Base-by-base conservation (phyloP, 2,797 vertebrate genomes). In the Phylloscopus collybita region DNA sequence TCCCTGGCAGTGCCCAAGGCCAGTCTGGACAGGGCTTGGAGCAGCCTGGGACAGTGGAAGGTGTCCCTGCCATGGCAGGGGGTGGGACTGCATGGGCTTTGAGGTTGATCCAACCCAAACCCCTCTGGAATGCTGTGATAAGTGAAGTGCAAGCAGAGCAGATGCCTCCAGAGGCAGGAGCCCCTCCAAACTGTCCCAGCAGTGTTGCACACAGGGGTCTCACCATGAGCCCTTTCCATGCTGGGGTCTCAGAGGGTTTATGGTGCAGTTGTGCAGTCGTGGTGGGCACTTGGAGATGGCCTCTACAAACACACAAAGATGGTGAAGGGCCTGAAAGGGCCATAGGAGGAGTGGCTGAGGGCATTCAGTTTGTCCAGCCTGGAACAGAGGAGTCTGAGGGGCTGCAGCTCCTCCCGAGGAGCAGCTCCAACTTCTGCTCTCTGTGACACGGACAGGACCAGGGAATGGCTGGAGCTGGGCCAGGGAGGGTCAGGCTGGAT, bases 71-170 rank as follows among this genome's bases (percentile, higher is more conserved):
- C 29, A 8, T 78, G 83, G 54, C 47, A 45, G 18, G 11, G 29
- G 29, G 27, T 32, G 53, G 45, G 0, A 23, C 0, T 2, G 38
- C 45, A 5, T 76, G 62, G 0, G 4, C 1, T 60, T 56, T 56
- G 4, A 18, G 26, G 34, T 49, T 15, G 5, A 3, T 50, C 4
- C 18, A 42, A 11, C 26, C 65, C 57, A 62, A 6, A 4, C 9
- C 56, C 30, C 0, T 34, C 10, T 10, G 34, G 30, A n/a, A 26
- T 49, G 18, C 42, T 50, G 27, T 32, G 47, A 0, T 13, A 5
- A 22, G 62, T 23, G 62, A 62, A 25, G 10, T 0, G 0, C 4
- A 16, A 56, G 67, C 51, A 47, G 47, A 80, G 53, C 59, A 87
- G 87, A 6, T 44, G 38, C 62, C 53, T 51, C 14, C 64, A 49